Base-by-base conservation (phyloP, 1,140 invertebrate genomes). In the Pseudomyrmex dendroicus region DNA sequence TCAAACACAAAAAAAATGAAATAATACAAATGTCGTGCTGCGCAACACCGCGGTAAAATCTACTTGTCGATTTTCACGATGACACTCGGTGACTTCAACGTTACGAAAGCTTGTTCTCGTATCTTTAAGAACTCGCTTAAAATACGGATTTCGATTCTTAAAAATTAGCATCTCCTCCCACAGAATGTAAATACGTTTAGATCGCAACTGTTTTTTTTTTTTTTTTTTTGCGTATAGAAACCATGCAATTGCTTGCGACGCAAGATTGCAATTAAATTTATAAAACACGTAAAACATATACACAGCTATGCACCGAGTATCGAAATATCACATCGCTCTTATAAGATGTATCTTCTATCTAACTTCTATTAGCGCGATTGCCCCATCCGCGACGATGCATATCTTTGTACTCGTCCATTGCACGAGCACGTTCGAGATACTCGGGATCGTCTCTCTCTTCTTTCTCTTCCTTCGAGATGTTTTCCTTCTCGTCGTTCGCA, bases 331-430 rank as follows among this genome's bases (percentile, higher is more conserved):
- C 2, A 12, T 44, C 3, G 15, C 80, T 56, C 2, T 63, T 54
- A 17, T 35, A 35, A 35, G 13, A 68, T 22, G 3, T 67, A 13
- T 61, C 12, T 15, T 68, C n/a, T 0, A 1, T 92, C 95, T 95
- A 98, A 94, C 98, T 98, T 89, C 97, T 95, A 92, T 98, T 98
- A 89, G 97, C 95, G 56, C 97, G 95, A 94, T 98, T 99, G 46
- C 98, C 98, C 96, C 97, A 98, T 2, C 98, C 98, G 68, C 97
- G 94, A 70, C 97, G 96, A 92, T 98, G 97, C 48, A 96, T 97
- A 95, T 99, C 98, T 94, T 98, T 99, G 91, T 97, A 99, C 86
- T 99, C 98, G 94, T 99, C 98, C 96, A 96, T 97, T 76, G 95
- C 95, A 67, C 97, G 95, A 88, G 96, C 94, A 84, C 95, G 95